phyloP scores from a whole-genome alignment of 2,113 vertebrate genomes.

The Pithys albifrons region DNA sequence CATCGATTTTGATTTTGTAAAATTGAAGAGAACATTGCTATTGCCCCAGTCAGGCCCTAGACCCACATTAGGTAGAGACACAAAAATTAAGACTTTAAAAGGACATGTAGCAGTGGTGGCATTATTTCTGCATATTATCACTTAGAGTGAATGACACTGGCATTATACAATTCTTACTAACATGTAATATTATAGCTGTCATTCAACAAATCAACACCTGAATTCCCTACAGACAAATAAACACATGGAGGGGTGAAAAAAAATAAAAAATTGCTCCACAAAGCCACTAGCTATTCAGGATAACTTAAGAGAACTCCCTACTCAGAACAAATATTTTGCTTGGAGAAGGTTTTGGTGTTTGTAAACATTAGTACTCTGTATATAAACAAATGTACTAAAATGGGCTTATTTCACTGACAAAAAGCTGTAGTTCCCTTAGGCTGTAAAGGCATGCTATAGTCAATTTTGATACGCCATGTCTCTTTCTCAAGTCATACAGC shows the following conservation, averaged over 20 bases:
- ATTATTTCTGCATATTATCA: not conserved
- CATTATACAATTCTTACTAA: not conserved
- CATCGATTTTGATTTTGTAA: not conserved
- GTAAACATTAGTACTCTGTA: not conserved
- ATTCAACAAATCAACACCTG: not conserved
- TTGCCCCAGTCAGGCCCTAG: not conserved
- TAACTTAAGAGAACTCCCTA: not conserved
- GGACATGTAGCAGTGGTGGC: accelerated
- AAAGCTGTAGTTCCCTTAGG: not conserved
- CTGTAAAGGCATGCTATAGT: not conserved
- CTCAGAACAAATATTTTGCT: not conserved
- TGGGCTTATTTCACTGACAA: not conserved
- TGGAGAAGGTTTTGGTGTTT: not conserved
- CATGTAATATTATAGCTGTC: not conserved
- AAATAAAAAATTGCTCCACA: not conserved
- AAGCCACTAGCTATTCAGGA: not conserved
- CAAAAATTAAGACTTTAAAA: not conserved
- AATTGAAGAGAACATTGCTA: not conserved
- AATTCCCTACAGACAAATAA: not conserved
- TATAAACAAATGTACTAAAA: not conserved
- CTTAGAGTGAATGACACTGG: not conserved
- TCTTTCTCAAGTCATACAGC: not conserved
- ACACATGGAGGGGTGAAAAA: not conserved
- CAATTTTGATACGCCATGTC: not conserved
- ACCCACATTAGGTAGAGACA: not conserved